Evolutionary conservation across 2,888 invertebrate genomes (phyloP).

Genomic region (Nephrotoma appendiculata): DNA sequence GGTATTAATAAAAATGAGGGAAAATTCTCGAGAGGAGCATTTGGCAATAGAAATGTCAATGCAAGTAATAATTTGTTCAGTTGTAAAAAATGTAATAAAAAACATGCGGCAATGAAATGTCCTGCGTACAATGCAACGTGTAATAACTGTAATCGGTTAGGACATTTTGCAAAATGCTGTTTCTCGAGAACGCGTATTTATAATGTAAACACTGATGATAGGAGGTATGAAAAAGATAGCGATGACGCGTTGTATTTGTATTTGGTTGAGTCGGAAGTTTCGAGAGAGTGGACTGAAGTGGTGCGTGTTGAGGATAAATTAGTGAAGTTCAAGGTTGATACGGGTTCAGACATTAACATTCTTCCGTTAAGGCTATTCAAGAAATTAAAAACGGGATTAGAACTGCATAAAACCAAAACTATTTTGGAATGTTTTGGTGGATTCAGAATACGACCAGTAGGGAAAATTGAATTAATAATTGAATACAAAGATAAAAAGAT

Average conservation of each 20-base stretch:
- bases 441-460: not conserved
- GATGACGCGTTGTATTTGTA: not conserved
- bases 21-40: not conserved
- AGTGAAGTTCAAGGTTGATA: not conserved
- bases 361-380: not conserved
- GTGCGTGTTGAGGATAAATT: not conserved
- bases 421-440: not conserved
- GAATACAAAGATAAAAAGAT: too few relatives aligned
- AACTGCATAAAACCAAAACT: not conserved
- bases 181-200: not conserved
- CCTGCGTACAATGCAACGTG: not conserved
- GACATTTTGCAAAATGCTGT: not conserved
- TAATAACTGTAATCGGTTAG: not conserved
- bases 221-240: not conserved
- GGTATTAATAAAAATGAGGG: not conserved
- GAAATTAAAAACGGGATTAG: not conserved
- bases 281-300: not conserved
- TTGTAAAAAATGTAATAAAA: not conserved
- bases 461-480: too few relatives aligned
- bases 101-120: not conserved
- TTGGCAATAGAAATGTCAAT: not conserved
- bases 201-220: not conserved
- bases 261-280: not conserved
- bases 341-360: not conserved
- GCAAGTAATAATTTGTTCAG: not conserved